phyloP scores from a whole-genome alignment of 1,140 invertebrate genomes.

The Metopolophium dirhodum region DNA sequence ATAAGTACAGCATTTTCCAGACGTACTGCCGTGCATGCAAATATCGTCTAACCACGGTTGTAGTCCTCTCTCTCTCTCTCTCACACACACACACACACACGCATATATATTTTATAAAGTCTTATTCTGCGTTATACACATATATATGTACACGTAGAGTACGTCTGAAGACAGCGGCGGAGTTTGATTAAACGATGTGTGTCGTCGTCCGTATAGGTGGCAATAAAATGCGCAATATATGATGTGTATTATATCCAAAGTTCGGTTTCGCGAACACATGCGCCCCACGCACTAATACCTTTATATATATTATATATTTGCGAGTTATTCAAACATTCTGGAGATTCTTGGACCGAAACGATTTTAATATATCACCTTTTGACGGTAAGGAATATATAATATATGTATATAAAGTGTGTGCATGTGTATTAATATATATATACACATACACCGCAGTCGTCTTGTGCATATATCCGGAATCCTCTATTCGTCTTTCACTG shows the following conservation, averaged over 20 bases:
- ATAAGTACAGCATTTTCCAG: constrained; percentile 9
- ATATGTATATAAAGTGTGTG: constrained; percentile 15
- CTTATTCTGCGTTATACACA: background rate
- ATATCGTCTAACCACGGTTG: background rate
- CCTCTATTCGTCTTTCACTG: background rate
- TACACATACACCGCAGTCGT: background rate
- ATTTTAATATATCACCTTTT: constrained; percentile 57
- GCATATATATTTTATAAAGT: background rate
- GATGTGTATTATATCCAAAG: constrained; percentile 50
- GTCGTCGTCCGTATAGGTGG: constrained; percentile 29
- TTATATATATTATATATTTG: constrained; percentile 5
- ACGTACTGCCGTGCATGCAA: background rate
- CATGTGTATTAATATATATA: background rate
- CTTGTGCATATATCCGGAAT: background rate
- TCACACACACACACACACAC: background rate
- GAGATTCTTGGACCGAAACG: constrained; percentile 50
- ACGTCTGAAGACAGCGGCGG: background rate
- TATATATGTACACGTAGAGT: background rate
- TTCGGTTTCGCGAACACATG: constrained; percentile 38
- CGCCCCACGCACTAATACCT: background rate
- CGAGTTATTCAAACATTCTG: constrained; percentile 55
- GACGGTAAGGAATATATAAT: constrained; percentile 42
- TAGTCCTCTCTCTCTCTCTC: too few species aligned
- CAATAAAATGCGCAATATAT: constrained; percentile 56
- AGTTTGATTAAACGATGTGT: constrained; percentile 55